Conservation (phyloP, 2,797 vertebrate species). For the Malacoraja senta region DNA sequence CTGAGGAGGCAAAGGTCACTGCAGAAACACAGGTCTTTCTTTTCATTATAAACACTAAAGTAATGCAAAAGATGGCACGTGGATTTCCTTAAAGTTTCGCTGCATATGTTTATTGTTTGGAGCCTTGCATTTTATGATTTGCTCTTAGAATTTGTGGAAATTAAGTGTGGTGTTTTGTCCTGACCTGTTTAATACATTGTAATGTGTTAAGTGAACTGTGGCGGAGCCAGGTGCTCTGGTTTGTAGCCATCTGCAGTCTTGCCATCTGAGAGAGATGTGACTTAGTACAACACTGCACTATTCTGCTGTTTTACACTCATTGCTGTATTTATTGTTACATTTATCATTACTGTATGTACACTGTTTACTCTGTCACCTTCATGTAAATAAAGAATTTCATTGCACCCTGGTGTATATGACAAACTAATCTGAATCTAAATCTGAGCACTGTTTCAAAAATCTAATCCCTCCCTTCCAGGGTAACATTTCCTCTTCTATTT, state of each 20-base stretch:
- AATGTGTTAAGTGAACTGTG: constrained; percentile 19
- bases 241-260: background rate
- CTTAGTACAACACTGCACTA: background rate
- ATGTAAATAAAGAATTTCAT: too few species aligned
- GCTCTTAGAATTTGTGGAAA: background rate
- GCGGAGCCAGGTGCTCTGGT: background rate
- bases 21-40: background rate
- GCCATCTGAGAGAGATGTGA: background rate
- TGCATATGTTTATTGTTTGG: background rate
- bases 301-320: too few species aligned
- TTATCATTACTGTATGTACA: too few species aligned
- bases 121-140: constrained; percentile 3
- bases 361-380: too few species aligned
- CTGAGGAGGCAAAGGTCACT: background rate
- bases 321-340: too few species aligned
- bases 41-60: background rate
- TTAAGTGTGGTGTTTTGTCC: background rate
- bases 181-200: constrained; percentile 7
- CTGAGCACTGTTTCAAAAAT: background rate
- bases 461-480: constrained; percentile 39
- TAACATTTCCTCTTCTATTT: constrained; percentile 49
- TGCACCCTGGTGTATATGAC: too few species aligned
- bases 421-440: too few species aligned
- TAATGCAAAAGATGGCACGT: background rate
- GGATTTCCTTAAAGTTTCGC: background rate